A percentile compares a stretch with the other conserved stretches of the same genome.
phyloP scores from a whole-genome alignment of 2,113 vertebrate genomes.

The Sebastes schlegelii region DNA sequence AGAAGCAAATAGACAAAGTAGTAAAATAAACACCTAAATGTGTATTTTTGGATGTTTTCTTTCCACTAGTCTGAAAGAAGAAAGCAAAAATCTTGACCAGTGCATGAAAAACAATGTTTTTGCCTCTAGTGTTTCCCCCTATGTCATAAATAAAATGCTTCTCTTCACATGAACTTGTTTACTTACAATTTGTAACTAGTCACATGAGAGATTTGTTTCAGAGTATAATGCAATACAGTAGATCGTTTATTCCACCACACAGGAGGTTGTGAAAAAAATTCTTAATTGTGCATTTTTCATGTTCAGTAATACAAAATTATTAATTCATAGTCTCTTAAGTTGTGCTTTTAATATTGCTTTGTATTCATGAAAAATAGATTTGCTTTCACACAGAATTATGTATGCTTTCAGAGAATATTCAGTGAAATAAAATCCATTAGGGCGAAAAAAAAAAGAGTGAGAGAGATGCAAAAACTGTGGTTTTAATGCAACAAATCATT shows the following conservation, averaged over 20 bases:
- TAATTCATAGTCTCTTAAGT: conserved; percentile 72
- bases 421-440: conserved; percentile 83
- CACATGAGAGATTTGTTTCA: not conserved
- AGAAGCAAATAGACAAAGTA: too few relatives aligned
- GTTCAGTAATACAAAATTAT: conserved; percentile 62
- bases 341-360: conserved; percentile 76
- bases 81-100: too few relatives aligned
- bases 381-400: conserved; percentile 70
- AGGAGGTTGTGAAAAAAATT: conserved; percentile 35
- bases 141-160: not conserved
- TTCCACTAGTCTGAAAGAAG: too few relatives aligned
- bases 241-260: conserved; percentile 8
- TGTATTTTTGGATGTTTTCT: too few relatives aligned
- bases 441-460: conserved; percentile 63
- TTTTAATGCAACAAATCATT: conserved; percentile 83
- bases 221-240: not conserved
- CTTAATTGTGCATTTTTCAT: conserved; percentile 55
- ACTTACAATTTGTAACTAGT: not conserved
- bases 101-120: too few relatives aligned
- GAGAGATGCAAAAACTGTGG: conserved; percentile 75
- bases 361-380: conserved; percentile 74
- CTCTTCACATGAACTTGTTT: not conserved
- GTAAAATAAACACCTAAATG: too few relatives aligned
- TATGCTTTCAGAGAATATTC: conserved; percentile 74
- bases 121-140: too few relatives aligned